These are phyloP conservation scores for Empidonax alnorum DNA, from an alignment of 2,113 vertebrate species.

Conservation along the genomic window DNA sequence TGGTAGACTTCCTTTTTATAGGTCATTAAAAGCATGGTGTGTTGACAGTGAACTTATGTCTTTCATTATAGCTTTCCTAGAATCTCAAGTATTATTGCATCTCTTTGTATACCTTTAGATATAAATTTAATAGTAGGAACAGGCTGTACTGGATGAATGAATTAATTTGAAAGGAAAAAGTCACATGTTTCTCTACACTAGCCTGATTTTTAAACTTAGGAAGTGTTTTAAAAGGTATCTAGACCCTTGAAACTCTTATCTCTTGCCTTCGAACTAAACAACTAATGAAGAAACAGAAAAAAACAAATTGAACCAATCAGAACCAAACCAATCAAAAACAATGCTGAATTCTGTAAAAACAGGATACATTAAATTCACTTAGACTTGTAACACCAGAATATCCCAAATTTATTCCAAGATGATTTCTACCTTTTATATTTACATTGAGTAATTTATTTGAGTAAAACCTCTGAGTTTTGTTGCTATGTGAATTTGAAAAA, in stretches of 20 bases:
- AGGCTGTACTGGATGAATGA: background rate
- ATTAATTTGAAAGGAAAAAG: background rate
- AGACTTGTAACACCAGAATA: background rate
- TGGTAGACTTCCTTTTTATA: background rate
- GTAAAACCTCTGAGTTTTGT: background rate
- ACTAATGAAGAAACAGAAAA: background rate
- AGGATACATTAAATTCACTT: background rate
- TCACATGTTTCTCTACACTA: background rate
- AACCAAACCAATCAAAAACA: background rate
- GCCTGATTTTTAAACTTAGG: background rate
- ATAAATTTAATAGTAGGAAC: background rate
- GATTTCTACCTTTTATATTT: background rate
- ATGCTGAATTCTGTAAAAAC: background rate
- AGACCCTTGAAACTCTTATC: background rate
- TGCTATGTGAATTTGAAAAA: background rate
- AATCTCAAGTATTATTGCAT: background rate
- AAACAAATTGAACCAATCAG: background rate
- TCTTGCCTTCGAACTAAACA: background rate
- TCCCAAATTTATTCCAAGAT: background rate
- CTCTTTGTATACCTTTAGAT: background rate
- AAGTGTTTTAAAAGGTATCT: background rate
- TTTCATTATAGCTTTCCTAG: background rate
- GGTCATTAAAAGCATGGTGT: background rate
- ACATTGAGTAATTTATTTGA: background rate
- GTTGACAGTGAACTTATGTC: background rate